Evolutionary conservation across 1,140 invertebrate genomes (phyloP).

Genomic region (Anoplophora glabripennis): DNA sequence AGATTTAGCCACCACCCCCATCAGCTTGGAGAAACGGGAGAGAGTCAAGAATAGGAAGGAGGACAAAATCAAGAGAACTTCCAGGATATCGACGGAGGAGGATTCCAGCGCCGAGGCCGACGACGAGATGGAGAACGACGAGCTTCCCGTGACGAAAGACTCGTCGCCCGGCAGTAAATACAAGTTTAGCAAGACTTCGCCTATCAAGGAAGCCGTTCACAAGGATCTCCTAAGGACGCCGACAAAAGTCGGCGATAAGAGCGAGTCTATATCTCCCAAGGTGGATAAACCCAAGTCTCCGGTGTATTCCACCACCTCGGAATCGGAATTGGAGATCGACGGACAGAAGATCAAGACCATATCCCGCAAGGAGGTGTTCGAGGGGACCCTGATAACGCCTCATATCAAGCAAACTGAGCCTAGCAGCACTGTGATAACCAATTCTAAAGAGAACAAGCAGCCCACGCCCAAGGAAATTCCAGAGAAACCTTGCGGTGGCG

Average conservation of each 20-base stretch:
- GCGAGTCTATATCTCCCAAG: slow-evolving; percentile 47
- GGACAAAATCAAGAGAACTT: slow-evolving; percentile 51
- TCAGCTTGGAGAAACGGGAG: slow-evolving; percentile 36
- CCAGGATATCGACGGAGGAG: slow-evolving; percentile 52
- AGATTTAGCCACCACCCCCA: slow-evolving; percentile 41
- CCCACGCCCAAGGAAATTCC: neutral
- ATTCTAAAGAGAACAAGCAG: slow-evolving; percentile 17
- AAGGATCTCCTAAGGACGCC: slow-evolving; percentile 25
- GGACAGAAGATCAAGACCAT: slow-evolving; percentile 48
- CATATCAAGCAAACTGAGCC: slow-evolving; percentile 50
- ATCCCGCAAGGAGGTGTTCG: slow-evolving; percentile 43
- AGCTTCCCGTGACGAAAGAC: slow-evolving; percentile 42
- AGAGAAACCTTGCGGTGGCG: neutral
- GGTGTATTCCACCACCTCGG: slow-evolving; percentile 40
- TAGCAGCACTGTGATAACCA: slow-evolving; percentile 33
- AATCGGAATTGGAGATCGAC: slow-evolving; percentile 48
- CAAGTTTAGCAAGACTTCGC: slow-evolving; percentile 45
- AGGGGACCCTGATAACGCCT: slow-evolving; percentile 28
- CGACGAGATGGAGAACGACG: slow-evolving; percentile 62
- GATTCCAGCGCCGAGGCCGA: slow-evolving; percentile 61
- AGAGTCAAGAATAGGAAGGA: slow-evolving; percentile 46
- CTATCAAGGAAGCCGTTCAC: slow-evolving; percentile 24
- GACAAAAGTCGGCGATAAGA: slow-evolving; percentile 37
- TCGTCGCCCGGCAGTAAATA: slow-evolving; percentile 42
- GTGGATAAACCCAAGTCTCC: slow-evolving; percentile 25